These are phyloP conservation scores for Stegophylla sp. DNA, from an alignment of 2,888 invertebrate genomes.

Conservation along the genomic window DNA sequence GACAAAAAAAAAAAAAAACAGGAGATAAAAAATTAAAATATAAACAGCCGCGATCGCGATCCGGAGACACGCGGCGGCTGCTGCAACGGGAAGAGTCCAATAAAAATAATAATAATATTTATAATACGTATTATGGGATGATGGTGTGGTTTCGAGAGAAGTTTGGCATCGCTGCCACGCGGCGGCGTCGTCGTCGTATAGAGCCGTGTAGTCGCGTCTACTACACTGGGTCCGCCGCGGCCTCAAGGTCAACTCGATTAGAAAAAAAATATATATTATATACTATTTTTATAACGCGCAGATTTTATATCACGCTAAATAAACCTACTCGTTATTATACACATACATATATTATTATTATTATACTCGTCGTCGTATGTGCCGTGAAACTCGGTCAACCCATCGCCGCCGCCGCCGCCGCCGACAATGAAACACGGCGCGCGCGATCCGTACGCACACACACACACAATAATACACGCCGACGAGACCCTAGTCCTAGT, in stretches of 20 bases:
- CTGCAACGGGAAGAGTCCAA: background rate
- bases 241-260: constrained; percentile 54
- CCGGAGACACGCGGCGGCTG: background rate
- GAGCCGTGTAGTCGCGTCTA: constrained; percentile 16
- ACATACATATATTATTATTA: too few relatives aligned
- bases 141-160: constrained; percentile 27
- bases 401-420: background rate
- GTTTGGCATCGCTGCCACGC: constrained; percentile 47
- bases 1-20: too few relatives aligned
- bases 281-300: constrained; percentile 49
- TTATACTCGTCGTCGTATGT: too few relatives aligned
- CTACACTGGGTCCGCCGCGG: constrained; percentile 37
- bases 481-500: background rate
- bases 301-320: constrained; percentile 28
- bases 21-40: too few relatives aligned
- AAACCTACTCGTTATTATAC: background rate
- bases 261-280: constrained; percentile 5
- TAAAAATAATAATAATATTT: too few relatives aligned
- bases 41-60: background rate
- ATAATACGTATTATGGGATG: too few relatives aligned
- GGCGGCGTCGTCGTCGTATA: constrained; percentile 28
- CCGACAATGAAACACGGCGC: background rate
- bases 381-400: background rate
- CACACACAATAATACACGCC: background rate
- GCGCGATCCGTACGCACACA: background rate